Evolutionary conservation across 2,113 vertebrate species (phyloP).

Genomic region (Oostethus manadensis): DNA sequence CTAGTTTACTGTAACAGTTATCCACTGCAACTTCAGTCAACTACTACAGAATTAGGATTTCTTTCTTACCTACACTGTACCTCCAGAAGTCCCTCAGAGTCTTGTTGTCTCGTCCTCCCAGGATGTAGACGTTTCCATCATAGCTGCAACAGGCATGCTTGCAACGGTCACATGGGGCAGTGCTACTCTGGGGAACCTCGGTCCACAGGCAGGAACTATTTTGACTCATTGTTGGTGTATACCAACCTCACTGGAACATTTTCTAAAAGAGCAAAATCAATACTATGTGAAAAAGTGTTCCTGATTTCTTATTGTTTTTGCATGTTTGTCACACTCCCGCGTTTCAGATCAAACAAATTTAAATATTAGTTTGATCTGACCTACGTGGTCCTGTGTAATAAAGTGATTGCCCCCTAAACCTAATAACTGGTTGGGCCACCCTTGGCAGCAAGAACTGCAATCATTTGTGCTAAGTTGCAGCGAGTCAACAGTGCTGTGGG

Average conservation of each 20-base stretch:
- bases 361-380: too few species aligned
- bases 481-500: too few species aligned
- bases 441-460: too few species aligned
- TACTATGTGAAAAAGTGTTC: too few species aligned
- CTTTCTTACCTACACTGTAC: constrained; percentile 76
- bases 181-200: constrained; percentile 58
- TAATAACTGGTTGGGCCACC: too few species aligned
- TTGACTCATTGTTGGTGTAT: constrained; percentile 51
- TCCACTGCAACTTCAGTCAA: neutral
- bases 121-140: constrained; percentile 72
- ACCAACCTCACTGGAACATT: constrained; percentile 26
- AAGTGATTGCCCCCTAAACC: too few species aligned
- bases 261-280: constrained; percentile 5
- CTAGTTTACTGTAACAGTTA: neutral
- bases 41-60: too few species aligned
- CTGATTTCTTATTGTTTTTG: too few species aligned
- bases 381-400: too few species aligned
- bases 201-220: constrained; percentile 62
- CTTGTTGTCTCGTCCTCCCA: constrained; percentile 72
- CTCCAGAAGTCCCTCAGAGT: constrained; percentile 80
- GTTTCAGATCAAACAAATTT: too few species aligned
- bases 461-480: too few species aligned
- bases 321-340: too few species aligned
- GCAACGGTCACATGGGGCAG: constrained; percentile 73
- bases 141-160: constrained; percentile 75